Evolutionary conservation across 2,888 invertebrate genomes (phyloP).

Genomic region (Lingula anatina): DNA sequence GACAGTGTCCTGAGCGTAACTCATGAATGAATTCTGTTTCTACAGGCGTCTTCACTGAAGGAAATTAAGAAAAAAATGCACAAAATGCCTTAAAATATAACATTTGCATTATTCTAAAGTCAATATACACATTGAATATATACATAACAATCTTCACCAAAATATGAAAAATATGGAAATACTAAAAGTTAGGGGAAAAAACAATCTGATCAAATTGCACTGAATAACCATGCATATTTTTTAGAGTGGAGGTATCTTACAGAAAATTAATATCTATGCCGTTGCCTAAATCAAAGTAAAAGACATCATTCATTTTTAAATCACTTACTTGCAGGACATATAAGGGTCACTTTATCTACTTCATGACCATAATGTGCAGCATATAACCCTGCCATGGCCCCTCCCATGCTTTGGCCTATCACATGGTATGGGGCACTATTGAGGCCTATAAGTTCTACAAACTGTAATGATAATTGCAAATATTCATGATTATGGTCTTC

Average conservation of each 20-base stretch:
- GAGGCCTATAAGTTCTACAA: conserved; percentile 22
- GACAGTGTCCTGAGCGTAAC: conserved; percentile 20
- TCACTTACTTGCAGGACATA: conserved; percentile 44
- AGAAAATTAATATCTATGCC: too few relatives aligned
- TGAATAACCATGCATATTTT: too few relatives aligned
- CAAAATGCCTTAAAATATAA: too few relatives aligned
- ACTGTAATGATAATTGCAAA: conserved; percentile 16
- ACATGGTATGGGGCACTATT: conserved; percentile 25
- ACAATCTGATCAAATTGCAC: not conserved
- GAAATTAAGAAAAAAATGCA: conserved; percentile 1
- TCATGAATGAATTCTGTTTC: conserved; percentile 22
- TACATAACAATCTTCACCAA: too few relatives aligned
- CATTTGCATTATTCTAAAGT: too few relatives aligned
- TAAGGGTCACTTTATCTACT: conserved; percentile 38
- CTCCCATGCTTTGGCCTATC: conserved; percentile 54
- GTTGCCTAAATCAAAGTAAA: not conserved
- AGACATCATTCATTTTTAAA: too few relatives aligned
- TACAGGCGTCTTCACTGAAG: conserved; percentile 28
- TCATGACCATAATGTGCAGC: conserved; percentile 41
- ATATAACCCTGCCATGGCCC: conserved; percentile 48
- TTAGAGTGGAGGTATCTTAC: too few relatives aligned
- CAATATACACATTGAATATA: too few relatives aligned
- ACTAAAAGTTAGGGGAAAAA: not conserved
- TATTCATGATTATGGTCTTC: not conserved
- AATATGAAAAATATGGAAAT: too few relatives aligned